Conservation (phyloP, 2,888 invertebrate species). For the Blastobasis lacticolella region DNA sequence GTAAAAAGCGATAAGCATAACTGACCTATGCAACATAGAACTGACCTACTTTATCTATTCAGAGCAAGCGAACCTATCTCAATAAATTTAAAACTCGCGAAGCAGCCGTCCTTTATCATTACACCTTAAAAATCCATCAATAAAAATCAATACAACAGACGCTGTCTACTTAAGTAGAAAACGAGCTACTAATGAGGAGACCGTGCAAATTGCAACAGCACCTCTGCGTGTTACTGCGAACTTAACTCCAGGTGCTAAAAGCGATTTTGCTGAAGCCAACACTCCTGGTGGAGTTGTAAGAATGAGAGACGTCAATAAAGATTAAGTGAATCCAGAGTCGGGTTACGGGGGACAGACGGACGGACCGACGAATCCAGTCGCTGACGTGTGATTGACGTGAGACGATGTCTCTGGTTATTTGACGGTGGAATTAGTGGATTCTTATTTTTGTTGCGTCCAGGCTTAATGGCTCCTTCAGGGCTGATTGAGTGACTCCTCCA, state of each 20-base stretch:
- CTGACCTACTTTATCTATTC: too few relatives aligned
- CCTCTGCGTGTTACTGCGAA: constrained; percentile 1
- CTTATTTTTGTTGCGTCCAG: too few relatives aligned
- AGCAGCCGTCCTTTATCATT: constrained; percentile 2
- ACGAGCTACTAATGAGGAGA: constrained; percentile 48
- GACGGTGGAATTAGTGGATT: background rate
- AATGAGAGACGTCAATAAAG: constrained; percentile 42
- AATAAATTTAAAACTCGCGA: background rate
- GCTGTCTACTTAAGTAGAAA: constrained; percentile 48
- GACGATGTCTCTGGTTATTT: background rate
- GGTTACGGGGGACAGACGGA: constrained; percentile 27
- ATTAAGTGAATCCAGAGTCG: constrained; percentile 43
- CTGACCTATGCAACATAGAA: too few relatives aligned
- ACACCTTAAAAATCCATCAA: constrained; percentile 29
- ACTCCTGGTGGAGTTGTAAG: constrained; percentile 6
- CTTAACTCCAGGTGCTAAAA: constrained; percentile 14
- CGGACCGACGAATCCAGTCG: constrained; percentile 37
- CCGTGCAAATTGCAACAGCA: constrained; percentile 18
- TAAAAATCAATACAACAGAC: constrained; percentile 44
- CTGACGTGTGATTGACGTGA: constrained; percentile 46
- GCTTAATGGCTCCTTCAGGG: too few relatives aligned
- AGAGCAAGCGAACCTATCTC: background rate
- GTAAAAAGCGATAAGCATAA: too few relatives aligned
- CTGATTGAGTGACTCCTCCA: too few relatives aligned
- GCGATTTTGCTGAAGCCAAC: constrained; percentile 9